Evolutionary conservation across 2,113 vertebrate species (phyloP).

Genomic region (Oreochromis niloticus): DNA sequence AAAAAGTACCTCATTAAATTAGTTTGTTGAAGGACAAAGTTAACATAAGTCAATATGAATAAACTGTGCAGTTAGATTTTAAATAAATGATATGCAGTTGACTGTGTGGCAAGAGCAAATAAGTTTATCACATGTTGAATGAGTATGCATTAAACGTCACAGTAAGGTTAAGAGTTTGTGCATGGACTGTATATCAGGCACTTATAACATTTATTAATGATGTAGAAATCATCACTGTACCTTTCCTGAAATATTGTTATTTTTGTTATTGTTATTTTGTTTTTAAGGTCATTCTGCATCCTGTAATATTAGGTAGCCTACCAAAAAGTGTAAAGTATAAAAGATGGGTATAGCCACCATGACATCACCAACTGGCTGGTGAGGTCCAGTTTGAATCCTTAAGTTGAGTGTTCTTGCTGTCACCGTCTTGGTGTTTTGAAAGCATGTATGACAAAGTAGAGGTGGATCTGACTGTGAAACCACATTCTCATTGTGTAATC

Average conservation of each 20-base stretch:
- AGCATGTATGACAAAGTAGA: not conserved
- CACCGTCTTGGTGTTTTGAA: not conserved
- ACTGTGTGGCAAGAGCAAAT: not conserved
- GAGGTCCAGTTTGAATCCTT: not conserved
- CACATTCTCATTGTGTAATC: not conserved
- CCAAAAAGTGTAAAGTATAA: not conserved
- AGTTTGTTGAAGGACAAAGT: not conserved
- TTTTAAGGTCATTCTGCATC: not conserved
- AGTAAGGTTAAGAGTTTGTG: not conserved
- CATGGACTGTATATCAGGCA: not conserved
- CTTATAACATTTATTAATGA: not conserved
- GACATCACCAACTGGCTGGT: not conserved
- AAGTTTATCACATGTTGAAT: not conserved
- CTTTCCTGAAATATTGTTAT: not conserved
- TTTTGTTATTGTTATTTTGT: not conserved
- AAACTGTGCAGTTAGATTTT: not conserved
- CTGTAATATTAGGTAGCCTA: not conserved
- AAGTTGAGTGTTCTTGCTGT: not conserved
- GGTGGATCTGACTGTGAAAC: not conserved
- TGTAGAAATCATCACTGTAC: not conserved
- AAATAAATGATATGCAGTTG: not conserved
- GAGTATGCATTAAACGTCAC: not conserved
- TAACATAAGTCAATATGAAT: not conserved
- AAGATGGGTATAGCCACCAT: not conserved
- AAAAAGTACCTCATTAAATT: not conserved